Evolutionary conservation across 2,113 vertebrate genomes (phyloP), one percentile per base, ranked within the genome.

Genomic region (Nesoenas mayeri): DNA sequence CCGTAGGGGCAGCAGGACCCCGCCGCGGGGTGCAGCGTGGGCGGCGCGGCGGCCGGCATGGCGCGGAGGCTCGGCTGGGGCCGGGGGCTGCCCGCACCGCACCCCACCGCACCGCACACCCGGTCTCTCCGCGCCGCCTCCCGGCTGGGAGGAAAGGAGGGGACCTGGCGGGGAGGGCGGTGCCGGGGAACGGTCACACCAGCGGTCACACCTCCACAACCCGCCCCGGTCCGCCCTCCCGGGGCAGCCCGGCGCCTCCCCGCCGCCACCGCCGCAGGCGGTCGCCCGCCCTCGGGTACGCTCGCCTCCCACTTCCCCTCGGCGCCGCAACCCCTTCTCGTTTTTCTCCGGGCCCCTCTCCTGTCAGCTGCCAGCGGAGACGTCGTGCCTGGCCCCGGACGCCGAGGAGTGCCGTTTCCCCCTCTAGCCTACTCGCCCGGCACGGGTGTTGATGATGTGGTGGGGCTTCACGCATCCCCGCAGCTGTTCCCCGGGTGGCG

Each of bases 11-110:
- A 95, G 78, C 95, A 96, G 81, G 79, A 42, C 19, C 88, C 77
- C 29, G 80, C 73, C 3, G 74, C 40, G 26, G 91, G 73, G 40
- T 84, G 93, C 4, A 94, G 79, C 40, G 96, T 92, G 9, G 94
- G 61, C 22, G 95, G 92, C 28, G 95, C 96, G 44, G 96, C 95
- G 21, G 96, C 96, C 28, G 96, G 96, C 96, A 96, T 95, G 31
- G 34, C 53, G 54, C 16, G 21, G 21, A 8, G 48, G 19, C 15
- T 38, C 21, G 9, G 60, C 15, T 28, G 9, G n/a, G 34, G 56
- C 40, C 18, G 32, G n/a, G 60, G 60, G 20, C 47, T 40, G 10
- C 5, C 70, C 22, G 65, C 54, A 18, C 62, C 10, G 16, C 22
- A 10, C 65, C 28, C n/a, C 79, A 10, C 62, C 26, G 51, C 22